Conservation (phyloP, 1,140 invertebrate species). For the Stegodyphus dumicola region DNA sequence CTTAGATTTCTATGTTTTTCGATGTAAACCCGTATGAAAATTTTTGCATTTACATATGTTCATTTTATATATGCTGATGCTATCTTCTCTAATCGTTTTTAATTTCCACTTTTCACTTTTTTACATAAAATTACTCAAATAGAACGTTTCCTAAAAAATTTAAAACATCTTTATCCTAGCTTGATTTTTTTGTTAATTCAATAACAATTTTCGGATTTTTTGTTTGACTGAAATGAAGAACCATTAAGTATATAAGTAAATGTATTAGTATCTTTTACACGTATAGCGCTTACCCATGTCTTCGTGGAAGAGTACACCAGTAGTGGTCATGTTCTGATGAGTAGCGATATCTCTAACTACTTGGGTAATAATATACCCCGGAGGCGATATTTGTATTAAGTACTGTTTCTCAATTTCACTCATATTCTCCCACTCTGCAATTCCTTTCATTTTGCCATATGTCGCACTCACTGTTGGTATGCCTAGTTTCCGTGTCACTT, state of each 20-base stretch:
- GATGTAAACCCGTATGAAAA: too few relatives aligned
- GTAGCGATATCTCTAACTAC: constrained; percentile 82
- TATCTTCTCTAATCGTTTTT: too few relatives aligned
- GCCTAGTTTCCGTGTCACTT: constrained; percentile 80
- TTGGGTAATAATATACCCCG: constrained; percentile 84
- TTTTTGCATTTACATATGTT: too few relatives aligned
- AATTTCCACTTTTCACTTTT: too few relatives aligned
- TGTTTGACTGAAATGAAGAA: not conserved
- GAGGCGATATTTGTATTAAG: constrained; percentile 80
- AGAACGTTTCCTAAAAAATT: too few relatives aligned
- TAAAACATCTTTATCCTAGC: too few relatives aligned
- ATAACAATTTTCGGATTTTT: too few relatives aligned
- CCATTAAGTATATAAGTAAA: constrained; percentile 10
- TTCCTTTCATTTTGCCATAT: constrained; percentile 77
- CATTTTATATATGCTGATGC: too few relatives aligned
- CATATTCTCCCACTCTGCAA: constrained; percentile 53
- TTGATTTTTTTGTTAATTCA: too few relatives aligned
- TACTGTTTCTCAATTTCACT: constrained; percentile 73
- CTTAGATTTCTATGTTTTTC: too few relatives aligned
- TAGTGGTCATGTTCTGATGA: constrained; percentile 87
- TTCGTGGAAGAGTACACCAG: constrained; percentile 88
- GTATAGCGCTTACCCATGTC: constrained; percentile 76
- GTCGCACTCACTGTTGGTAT: constrained; percentile 85
- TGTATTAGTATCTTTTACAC: not conserved
- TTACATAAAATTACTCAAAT: too few relatives aligned